Evolutionary conservation across 2,113 vertebrate species (phyloP).

Genomic region (Tragulus kanchil): DNA sequence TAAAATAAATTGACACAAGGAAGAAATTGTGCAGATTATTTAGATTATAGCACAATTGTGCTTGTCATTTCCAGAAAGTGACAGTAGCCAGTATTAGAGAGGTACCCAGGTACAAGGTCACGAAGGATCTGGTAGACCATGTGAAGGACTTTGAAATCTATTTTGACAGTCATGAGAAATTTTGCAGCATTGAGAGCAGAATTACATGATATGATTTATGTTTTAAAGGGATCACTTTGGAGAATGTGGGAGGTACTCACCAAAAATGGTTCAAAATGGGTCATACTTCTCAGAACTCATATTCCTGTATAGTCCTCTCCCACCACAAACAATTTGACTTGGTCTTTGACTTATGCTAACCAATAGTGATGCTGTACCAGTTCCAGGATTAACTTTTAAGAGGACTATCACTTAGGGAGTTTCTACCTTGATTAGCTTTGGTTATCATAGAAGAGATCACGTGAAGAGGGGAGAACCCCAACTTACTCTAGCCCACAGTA

Average conservation of each 20-base stretch:
- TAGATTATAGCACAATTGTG: neutral
- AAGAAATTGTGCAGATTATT: neutral
- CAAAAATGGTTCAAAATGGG: neutral
- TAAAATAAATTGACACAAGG: neutral
- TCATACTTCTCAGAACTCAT: neutral
- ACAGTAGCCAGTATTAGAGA: neutral
- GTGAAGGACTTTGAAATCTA: neutral
- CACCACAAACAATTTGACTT: neutral
- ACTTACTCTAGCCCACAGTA: neutral
- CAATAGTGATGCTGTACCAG: neutral
- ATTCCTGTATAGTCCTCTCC: neutral
- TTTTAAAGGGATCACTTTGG: neutral
- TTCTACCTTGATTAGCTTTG: neutral
- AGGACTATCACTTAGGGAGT: neutral
- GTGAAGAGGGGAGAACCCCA: neutral
- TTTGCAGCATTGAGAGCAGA: neutral
- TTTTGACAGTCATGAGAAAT: neutral
- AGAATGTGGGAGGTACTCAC: neutral
- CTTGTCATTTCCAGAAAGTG: neutral
- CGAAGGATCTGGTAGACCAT: neutral
- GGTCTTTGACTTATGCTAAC: neutral
- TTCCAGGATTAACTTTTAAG: neutral
- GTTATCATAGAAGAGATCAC: neutral
- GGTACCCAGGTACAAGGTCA: neutral
- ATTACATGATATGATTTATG: neutral